These are phyloP conservation scores for Cydia amplana DNA, from an alignment of 1,140 invertebrate species.

Conservation along the genomic window DNA sequence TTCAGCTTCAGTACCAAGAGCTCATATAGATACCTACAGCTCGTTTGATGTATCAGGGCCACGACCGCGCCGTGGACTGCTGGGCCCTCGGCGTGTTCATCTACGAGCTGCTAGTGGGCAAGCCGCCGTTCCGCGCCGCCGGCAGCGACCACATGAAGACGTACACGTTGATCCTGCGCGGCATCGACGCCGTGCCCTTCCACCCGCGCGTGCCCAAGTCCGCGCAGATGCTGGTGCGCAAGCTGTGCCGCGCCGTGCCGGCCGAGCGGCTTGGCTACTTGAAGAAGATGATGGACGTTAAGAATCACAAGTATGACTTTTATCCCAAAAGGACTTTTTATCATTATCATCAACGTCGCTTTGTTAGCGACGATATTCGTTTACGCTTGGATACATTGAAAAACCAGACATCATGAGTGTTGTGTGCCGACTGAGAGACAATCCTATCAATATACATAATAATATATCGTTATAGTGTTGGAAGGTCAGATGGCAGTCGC, in stretches of 20 bases:
- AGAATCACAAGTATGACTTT: conserved; percentile 89
- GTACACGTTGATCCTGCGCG: conserved; percentile 96
- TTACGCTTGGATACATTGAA: no score
- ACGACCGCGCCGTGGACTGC: conserved; percentile 95
- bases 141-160: conserved; percentile 96
- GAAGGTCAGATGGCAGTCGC: no score
- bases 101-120: conserved; percentile 95
- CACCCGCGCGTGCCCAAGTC: conserved; percentile 88
- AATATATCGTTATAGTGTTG: no score
- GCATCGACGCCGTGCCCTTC: conserved; percentile 94
- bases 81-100: conserved; percentile 97
- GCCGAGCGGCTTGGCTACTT: conserved; percentile 96
- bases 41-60: conserved; percentile 81
- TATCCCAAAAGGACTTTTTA: background rate
- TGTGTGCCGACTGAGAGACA: no score
- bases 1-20: no score
- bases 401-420: no score
- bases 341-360: background rate
- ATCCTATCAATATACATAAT: no score
- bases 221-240: conserved; percentile 91
- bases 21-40: background rate
- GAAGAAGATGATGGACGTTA: conserved; percentile 93
- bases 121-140: conserved; percentile 94
- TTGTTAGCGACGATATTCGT: no score
- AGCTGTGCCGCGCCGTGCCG: conserved; percentile 92